A percentile compares a stretch with the other conserved stretches of the same genome.
Conservation (phyloP, 2,797 vertebrate species). For the Hypotaenidia okinawae region DNA sequence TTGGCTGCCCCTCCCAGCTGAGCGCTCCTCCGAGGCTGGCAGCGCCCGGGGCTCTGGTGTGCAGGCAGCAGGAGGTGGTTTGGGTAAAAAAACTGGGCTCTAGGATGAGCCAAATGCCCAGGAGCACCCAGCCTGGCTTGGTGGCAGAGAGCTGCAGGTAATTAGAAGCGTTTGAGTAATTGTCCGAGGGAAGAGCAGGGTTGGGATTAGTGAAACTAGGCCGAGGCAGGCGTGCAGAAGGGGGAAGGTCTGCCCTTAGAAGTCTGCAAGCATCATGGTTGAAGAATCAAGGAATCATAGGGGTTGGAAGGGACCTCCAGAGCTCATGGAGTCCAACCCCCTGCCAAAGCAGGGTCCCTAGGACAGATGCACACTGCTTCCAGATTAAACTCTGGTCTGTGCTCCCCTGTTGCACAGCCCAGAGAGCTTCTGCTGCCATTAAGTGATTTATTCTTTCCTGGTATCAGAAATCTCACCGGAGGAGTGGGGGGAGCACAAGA, state of each 20-base stretch:
- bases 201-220: background rate
- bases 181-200: background rate
- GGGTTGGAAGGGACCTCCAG: too few relatives aligned
- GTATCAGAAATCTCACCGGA: rapidly evolving
- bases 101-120: background rate
- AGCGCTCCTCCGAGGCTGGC: background rate
- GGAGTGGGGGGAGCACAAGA: background rate
- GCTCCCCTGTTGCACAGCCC: background rate
- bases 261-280: too few relatives aligned
- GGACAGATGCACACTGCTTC: background rate
- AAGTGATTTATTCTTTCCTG: background rate
- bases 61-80: background rate
- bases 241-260: background rate
- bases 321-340: too few relatives aligned
- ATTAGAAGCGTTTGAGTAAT: constrained; percentile 2
- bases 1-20: background rate
- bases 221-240: background rate
- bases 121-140: background rate
- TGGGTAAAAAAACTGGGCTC: background rate
- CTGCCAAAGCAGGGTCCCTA: too few relatives aligned
- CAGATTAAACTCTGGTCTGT: background rate
- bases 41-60: rapidly evolving
- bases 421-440: background rate
- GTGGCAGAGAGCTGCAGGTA: background rate
- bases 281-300: too few relatives aligned